Base-by-base conservation (phyloP, 2,113 vertebrate species). In the Rhinopomastus cyanomelas region DNA sequence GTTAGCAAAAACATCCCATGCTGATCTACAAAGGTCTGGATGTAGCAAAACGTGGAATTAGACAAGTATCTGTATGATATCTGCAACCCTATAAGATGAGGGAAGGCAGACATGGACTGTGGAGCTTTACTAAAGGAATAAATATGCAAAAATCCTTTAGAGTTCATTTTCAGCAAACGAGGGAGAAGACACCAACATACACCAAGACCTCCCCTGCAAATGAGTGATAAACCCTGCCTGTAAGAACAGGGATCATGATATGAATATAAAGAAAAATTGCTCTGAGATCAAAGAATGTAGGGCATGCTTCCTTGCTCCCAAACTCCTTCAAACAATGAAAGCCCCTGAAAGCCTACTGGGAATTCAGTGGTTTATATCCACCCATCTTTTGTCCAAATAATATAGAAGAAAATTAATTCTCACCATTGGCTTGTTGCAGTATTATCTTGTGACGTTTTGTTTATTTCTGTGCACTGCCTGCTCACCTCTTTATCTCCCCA, bases 1-100 rank as follows among this genome's bases (percentile, higher is more conserved):
- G 1, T 37, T 37, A 68, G 29, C 25, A 62, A 11, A 57, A 0
- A 22, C 0, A 3, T 46, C 44, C 22, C 16, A 32, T 5, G 17
- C 27, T 30, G n/a, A 76, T 10, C 23, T 36, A 34, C 23, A 39
- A 30, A 7, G 7, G 21, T 23, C 14, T 53, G 23, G 32, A 69
- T 32, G 20, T 5, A 71, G 34, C 37, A 78, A 2, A 8, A 26
- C 0, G 2, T 5, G 6, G 12, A 67, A 48, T 27, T 4, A 39
- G 21, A 57, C 30, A 82, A 55, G 11, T 12, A 12, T 4, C 11
- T 39, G 3, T 8, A 30, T 1, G 3, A 27, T 19, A 5, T 17
- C 60, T 53, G 60, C 29, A 83, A 51, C 25, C 17, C 30, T 32
- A 3, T 22, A 29, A 17, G 22, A 49, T 12, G 26, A 26, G 42